Percentiles rank a stretch among this genome's conserved stretches.
Evolutionary conservation across 2,888 invertebrate genomes (phyloP).

Genomic region (Odontothrips loti): DNA sequence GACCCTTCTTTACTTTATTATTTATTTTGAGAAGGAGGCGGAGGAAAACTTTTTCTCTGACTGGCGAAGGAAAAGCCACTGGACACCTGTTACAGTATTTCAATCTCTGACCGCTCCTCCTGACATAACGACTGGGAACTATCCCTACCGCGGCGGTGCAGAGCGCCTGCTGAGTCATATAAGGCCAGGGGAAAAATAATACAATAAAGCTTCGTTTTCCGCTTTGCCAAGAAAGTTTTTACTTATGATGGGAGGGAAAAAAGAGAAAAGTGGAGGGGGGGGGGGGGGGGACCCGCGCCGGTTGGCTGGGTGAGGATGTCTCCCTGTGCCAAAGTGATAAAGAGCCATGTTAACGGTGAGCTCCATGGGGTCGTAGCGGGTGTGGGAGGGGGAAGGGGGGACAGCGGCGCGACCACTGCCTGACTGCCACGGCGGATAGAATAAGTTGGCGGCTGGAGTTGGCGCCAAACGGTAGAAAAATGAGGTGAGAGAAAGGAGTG

Average conservation of each 20-base stretch:
- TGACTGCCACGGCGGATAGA: slow-evolving; percentile 15
- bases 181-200: background rate
- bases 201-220: slow-evolving; percentile 10
- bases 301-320: slow-evolving; percentile 4
- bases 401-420: background rate
- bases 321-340: slow-evolving; percentile 21
- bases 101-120: background rate
- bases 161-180: no score
- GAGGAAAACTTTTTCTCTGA: slow-evolving; percentile 27
- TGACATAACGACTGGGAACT: no score
- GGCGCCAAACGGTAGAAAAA: slow-evolving; percentile 19
- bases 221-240: slow-evolving; percentile 26
- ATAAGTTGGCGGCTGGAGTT: slow-evolving; percentile 22
- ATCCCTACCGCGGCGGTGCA: no score
- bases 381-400: background rate
- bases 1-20: background rate
- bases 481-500: background rate
- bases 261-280: background rate
- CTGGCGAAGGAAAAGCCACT: background rate
- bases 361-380: background rate
- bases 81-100: background rate
- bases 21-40: slow-evolving; percentile 30
- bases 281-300: background rate
- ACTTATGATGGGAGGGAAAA: background rate
- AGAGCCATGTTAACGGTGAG: slow-evolving; percentile 5